Evolutionary conservation across 2,797 vertebrate genomes (phyloP), one percentile per base, ranked within the genome.

Genomic region (Babyrousa celebensis): DNA sequence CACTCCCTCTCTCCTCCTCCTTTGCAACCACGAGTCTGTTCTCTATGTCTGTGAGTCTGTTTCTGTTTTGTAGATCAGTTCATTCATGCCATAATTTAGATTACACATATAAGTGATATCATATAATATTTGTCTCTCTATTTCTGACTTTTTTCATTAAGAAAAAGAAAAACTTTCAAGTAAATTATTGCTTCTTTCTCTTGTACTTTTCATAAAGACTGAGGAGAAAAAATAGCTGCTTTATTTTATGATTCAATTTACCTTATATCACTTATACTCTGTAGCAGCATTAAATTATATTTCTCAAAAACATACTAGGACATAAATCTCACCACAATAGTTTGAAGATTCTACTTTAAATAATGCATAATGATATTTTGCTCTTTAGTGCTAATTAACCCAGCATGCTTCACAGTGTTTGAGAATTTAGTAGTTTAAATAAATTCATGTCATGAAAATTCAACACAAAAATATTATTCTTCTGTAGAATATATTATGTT

Each of bases 361-460:
- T 77, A 96, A 70, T 77, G 17, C 4, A 16, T 89, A 97, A 95
- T 95, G 96, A 79, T 12, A 77, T 56, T 97, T 94, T 92, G 17
- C 11, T 97, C 18, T 83, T 32, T 93, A 90, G 27, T 25, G 10
- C 21, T 96, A 96, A 97, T 95, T 97, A 96, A 68, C 56, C 20
- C 56, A 98, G 25, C 65, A 80, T 96, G 67, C 36, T 91, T 97
- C 95, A 94, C 70, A 92, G 82, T 40, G n/a, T 93, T 67, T 71
- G 74, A 95, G 78, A 94, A n/a, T 93, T 97, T 67, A 89, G 20
- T 96, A 74, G 52, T 97, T 96, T 77, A 97, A 92, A 88, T 95
- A 97, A 96, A 96, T 86, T 82, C 54, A 89, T 93, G 12, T 62
- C 3, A 86, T 91, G 96, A 97, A 97, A 97, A 88, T 92, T 96